phyloP scores from a whole-genome alignment of 64 coral and sea anemone species.

The Montipora capricornis region DNA sequence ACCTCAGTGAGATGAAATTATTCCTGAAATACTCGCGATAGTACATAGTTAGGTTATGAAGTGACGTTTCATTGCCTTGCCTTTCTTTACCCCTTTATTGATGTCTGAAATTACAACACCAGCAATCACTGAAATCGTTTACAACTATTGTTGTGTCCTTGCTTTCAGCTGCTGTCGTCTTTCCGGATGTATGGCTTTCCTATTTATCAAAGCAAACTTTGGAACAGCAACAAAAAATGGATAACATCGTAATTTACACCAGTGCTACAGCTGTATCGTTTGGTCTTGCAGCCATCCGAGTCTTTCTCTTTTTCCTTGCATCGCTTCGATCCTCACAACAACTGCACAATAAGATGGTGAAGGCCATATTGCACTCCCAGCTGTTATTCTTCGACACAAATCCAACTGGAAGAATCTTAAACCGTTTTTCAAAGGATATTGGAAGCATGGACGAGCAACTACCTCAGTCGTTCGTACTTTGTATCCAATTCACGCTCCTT shows the following conservation, averaged over 20 bases:
- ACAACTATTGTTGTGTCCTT: neutral
- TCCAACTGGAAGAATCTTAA: slow-evolving; percentile 11
- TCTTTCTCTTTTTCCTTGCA: neutral
- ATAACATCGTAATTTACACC: neutral
- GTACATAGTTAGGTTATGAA: too few relatives aligned
- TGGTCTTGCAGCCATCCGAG: neutral
- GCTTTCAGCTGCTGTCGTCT: neutral
- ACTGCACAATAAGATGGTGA: neutral
- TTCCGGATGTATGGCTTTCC: slow-evolving; percentile 24
- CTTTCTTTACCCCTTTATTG: too few relatives aligned
- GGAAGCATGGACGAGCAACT: slow-evolving; percentile 51
- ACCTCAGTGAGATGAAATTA: too few relatives aligned
- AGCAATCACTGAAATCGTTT: too few relatives aligned
- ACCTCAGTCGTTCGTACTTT: neutral
- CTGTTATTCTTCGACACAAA: slow-evolving; percentile 6
- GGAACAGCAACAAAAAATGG: neutral
- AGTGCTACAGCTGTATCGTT: neutral
- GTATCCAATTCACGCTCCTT: slow-evolving; percentile 13
- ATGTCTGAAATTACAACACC: too few relatives aligned
- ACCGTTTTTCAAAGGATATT: slow-evolving; percentile 29
- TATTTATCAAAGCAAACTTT: neutral
- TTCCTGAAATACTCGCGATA: too few relatives aligned
- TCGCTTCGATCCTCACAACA: neutral
- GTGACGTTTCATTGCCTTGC: too few relatives aligned
- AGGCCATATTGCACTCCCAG: neutral